These are phyloP conservation scores for Mionectes olivaceus DNA, from an alignment of 2,797 vertebrate genomes.

Conservation along the genomic window DNA sequence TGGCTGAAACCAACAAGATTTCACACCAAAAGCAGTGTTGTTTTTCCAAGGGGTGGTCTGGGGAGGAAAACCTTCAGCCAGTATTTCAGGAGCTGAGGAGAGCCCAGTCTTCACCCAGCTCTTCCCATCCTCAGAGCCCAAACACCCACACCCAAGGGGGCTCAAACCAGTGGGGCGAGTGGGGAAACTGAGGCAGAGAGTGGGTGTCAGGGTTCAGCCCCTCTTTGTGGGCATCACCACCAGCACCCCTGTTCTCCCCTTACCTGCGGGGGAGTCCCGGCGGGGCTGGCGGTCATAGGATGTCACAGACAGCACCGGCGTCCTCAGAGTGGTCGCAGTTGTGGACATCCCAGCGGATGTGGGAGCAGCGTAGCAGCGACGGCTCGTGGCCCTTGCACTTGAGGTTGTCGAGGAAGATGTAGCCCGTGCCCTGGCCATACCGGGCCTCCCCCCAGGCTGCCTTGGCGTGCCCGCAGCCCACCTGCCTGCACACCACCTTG, in stretches of 20 bases:
- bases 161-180: not conserved
- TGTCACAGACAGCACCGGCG: constrained; percentile 85
- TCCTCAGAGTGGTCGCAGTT: constrained; percentile 97
- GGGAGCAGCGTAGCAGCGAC: constrained; percentile 88
- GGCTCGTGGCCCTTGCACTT: constrained; percentile 90
- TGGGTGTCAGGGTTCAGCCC: fast-evolving
- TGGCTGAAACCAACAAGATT: not conserved
- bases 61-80: not conserved
- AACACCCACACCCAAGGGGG: not conserved
- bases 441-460: constrained; percentile 81
- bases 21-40: not conserved
- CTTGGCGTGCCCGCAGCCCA: constrained; percentile 87
- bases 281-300: constrained; percentile 76
- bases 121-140: not conserved
- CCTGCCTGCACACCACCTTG: constrained; percentile 87
- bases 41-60: not conserved
- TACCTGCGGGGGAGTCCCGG: not conserved
- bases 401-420: constrained; percentile 94
- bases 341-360: constrained; percentile 94
- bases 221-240: not conserved
- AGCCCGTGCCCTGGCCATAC: constrained; percentile 88
- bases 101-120: not conserved
- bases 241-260: not conserved
- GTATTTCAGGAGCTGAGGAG: not conserved
- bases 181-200: not conserved